These are phyloP conservation scores for Martes martes DNA, from an alignment of 2,113 vertebrate species.

Conservation along the genomic window DNA sequence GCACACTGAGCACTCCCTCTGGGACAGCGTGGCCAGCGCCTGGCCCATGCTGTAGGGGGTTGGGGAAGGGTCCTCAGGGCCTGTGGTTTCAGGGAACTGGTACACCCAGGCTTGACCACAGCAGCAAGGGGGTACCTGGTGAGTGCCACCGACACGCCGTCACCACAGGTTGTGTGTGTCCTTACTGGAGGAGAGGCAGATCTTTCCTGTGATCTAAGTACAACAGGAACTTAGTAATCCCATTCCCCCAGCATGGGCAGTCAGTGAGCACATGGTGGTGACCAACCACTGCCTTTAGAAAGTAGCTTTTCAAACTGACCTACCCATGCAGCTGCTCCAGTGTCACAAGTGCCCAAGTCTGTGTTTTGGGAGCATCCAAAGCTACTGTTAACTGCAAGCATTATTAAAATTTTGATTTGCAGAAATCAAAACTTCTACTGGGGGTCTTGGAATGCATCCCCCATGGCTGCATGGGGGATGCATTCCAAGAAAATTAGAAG, in stretches of 20 bases:
- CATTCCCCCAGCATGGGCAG: background rate
- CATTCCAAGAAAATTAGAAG: background rate
- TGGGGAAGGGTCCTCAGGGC: background rate
- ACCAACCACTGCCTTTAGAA: background rate
- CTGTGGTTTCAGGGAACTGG: background rate
- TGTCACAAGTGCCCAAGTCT: background rate
- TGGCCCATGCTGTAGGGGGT: fast-evolving
- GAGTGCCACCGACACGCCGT: background rate
- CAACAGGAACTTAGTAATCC: background rate
- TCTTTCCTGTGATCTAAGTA: background rate
- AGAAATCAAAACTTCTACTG: background rate
- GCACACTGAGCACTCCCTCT: background rate
- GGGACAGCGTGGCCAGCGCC: fast-evolving
- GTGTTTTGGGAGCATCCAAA: too few relatives aligned
- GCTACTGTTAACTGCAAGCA: background rate
- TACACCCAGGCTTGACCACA: background rate
- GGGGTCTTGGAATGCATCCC: too few relatives aligned
- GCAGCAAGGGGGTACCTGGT: too few relatives aligned
- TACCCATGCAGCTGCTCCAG: fast-evolving
- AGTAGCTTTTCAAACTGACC: background rate
- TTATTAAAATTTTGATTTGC: background rate
- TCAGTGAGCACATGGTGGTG: background rate
- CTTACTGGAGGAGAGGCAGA: background rate
- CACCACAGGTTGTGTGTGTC: background rate
- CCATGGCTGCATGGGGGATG: too few relatives aligned